A percentile compares a stretch with the other conserved stretches of the same genome.
phyloP scores from a whole-genome alignment of 2,888 invertebrate species.

The Lucinisca nassula region DNA sequence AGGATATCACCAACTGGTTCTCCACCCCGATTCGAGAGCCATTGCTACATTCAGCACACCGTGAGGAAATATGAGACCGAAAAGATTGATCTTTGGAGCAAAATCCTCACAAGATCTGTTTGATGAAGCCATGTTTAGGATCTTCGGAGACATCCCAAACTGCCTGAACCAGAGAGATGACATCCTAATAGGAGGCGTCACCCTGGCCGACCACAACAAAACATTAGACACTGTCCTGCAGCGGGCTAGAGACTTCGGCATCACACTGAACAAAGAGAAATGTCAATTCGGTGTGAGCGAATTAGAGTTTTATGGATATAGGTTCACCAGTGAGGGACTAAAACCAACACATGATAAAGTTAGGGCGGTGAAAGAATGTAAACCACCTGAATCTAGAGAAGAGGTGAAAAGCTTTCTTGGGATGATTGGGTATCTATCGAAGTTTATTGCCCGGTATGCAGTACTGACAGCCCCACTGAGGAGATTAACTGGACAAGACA shows the following conservation, averaged over 20 bases:
- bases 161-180: no score
- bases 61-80: slow-evolving; percentile 29
- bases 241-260: slow-evolving; percentile 29
- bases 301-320: slow-evolving; percentile 21
- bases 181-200: neutral
- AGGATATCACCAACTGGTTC: neutral
- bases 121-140: no score
- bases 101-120: no score
- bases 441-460: slow-evolving; percentile 24
- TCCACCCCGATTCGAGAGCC: neutral
- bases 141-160: slow-evolving; percentile 26
- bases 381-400: slow-evolving; percentile 29
- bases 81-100: no score
- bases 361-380: slow-evolving; percentile 21
- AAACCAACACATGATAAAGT: slow-evolving; percentile 21
- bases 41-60: neutral
- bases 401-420: slow-evolving; percentile 28
- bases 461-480: slow-evolving; percentile 23
- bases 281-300: slow-evolving; percentile 13
- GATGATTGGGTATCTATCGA: slow-evolving; percentile 24
- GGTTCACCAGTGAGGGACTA: slow-evolving; percentile 18
- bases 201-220: neutral
- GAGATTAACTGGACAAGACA: neutral
- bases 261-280: slow-evolving; percentile 26
- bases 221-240: no score